Evolutionary conservation across 2,797 vertebrate species (phyloP).

Genomic region (Manis crassicaudata): DNA sequence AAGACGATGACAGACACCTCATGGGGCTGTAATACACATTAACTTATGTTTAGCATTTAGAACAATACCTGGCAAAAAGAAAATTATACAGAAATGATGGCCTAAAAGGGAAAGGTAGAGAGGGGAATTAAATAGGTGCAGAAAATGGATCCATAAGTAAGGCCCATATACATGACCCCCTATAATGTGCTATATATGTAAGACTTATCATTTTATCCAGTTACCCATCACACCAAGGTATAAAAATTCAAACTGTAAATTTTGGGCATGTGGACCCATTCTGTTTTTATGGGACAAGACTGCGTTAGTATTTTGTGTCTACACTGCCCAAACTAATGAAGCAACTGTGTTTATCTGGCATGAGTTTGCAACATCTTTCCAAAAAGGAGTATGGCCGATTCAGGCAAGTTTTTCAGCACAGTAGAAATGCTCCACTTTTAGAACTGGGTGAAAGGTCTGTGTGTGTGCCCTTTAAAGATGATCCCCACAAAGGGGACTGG

Average conservation of each 20-base stretch:
- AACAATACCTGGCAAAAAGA: background rate
- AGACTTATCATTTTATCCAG: background rate
- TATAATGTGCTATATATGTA: background rate
- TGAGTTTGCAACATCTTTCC: constrained; percentile 13
- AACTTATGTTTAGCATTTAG: background rate
- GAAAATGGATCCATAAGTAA: background rate
- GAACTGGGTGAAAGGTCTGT: constrained; percentile 65
- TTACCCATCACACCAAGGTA: background rate
- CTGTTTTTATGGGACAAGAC: background rate
- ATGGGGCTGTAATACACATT: background rate
- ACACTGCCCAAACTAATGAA: background rate
- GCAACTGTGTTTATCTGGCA: background rate
- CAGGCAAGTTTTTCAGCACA: constrained; percentile 27
- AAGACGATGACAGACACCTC: background rate
- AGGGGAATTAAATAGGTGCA: background rate
- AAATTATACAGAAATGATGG: background rate
- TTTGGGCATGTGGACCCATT: background rate
- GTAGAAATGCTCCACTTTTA: constrained; percentile 46
- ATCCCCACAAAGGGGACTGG: background rate
- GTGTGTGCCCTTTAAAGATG: constrained; percentile 29
- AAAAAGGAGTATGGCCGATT: constrained; percentile 33
- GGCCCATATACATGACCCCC: background rate
- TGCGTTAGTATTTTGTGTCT: background rate
- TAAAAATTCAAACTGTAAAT: background rate
- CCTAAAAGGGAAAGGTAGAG: background rate